Evolutionary conservation across 2,113 vertebrate species (phyloP).

Genomic region (Boleophthalmus pectinirostris): DNA sequence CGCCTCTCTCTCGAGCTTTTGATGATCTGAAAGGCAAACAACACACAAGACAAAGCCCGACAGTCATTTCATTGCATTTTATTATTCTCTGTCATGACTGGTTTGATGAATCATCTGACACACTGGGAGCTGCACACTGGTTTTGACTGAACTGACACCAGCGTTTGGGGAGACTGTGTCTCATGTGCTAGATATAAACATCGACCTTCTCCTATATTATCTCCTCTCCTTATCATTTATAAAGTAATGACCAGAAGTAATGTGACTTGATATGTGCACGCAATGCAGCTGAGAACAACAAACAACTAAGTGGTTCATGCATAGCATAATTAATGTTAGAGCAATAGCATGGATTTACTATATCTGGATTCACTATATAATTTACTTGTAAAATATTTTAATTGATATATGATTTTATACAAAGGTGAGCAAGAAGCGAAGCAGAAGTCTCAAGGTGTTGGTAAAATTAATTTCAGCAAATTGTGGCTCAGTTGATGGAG

Average conservation of each 20-base stretch:
- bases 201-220: slow-evolving; percentile 19
- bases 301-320: slow-evolving; percentile 12
- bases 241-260: slow-evolving; percentile 57
- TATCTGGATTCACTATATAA: too few relatives aligned
- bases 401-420: not conserved
- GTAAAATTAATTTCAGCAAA: not conserved
- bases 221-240: slow-evolving; percentile 46
- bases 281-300: slow-evolving; percentile 36
- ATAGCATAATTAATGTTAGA: not conserved
- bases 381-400: not conserved
- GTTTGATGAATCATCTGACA: slow-evolving; percentile 36
- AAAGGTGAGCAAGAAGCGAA: not conserved
- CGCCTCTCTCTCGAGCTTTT: slow-evolving; percentile 81
- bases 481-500: too few relatives aligned
- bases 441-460: not conserved
- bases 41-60: slow-evolving; percentile 33
- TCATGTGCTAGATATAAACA: slow-evolving; percentile 6
- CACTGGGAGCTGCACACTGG: slow-evolving; percentile 33
- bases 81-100: slow-evolving; percentile 30
- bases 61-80: slow-evolving; percentile 29
- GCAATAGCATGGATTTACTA: not conserved
- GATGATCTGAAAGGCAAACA: slow-evolving; percentile 74
- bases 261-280: slow-evolving; percentile 59
- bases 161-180: slow-evolving; percentile 26
- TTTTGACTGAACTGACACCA: slow-evolving; percentile 31